Conservation (phyloP, 2,797 vertebrate species). For the Hippocampus kuda region DNA sequence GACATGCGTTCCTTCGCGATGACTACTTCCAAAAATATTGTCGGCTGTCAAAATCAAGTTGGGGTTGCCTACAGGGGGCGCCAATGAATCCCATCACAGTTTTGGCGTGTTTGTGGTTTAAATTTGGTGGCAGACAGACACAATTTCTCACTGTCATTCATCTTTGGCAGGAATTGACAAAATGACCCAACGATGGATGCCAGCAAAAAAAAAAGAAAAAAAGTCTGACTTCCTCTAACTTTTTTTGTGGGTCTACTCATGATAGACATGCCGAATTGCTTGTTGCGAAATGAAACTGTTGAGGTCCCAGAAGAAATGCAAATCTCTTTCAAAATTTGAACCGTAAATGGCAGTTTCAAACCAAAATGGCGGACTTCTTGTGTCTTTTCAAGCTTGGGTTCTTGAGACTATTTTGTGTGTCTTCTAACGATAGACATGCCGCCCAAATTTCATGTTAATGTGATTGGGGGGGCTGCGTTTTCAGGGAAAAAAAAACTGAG, state of each 20-base stretch:
- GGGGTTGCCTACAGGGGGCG: not conserved
- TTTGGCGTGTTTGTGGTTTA: not conserved
- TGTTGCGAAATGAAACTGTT: too few species aligned
- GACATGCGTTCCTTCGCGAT: not conserved
- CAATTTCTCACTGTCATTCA: not conserved
- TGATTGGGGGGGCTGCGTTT: too few species aligned
- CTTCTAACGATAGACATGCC: not conserved
- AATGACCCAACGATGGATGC: not conserved
- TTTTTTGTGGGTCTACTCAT: too few species aligned
- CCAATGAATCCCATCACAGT: not conserved
- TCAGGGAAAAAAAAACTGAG: too few species aligned
- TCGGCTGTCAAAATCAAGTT: not conserved
- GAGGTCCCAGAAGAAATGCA: too few species aligned
- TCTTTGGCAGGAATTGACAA: not conserved
- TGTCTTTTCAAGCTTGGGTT: too few species aligned
- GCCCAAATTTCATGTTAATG: not conserved
- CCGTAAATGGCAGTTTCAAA: too few species aligned
- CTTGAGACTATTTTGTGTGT: not conserved
- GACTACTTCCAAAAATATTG: not conserved
- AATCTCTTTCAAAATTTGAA: too few species aligned
- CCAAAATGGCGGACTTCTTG: too few species aligned
- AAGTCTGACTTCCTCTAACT: not conserved
- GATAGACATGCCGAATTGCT: too few species aligned
- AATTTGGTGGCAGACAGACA: not conserved
- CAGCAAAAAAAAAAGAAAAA: not conserved